Evolutionary conservation across 2,113 vertebrate genomes (phyloP).

Genomic region (cat (Felis catus)): DNA sequence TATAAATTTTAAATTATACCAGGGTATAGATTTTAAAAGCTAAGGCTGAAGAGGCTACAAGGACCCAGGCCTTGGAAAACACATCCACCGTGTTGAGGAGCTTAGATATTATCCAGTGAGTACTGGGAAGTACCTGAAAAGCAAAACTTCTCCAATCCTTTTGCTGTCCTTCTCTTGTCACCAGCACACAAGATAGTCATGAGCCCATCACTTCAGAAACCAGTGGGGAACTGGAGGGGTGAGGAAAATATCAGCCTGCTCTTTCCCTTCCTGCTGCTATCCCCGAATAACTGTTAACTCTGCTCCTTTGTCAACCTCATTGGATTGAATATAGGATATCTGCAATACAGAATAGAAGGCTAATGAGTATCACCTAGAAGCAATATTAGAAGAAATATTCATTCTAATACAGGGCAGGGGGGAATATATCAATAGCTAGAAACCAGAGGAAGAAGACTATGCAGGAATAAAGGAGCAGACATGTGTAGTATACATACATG

Average conservation of each 20-base stretch:
- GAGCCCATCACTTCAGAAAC: not conserved
- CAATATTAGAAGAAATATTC: not conserved
- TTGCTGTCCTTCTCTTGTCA: not conserved
- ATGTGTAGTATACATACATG: not conserved
- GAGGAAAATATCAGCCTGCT: too few species aligned
- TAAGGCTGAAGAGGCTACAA: not conserved
- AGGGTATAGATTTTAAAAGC: not conserved
- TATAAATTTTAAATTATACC: not conserved
- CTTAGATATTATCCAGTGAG: too few species aligned
- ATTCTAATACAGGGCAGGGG: not conserved
- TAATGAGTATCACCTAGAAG: not conserved
- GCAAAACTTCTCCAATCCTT: not conserved
- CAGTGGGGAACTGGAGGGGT: not conserved
- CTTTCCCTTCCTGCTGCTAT: not conserved
- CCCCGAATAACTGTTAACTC: not conserved
- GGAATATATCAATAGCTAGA: not conserved
- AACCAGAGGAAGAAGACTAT: not conserved
- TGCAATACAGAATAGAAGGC: not conserved
- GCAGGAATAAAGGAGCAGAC: not conserved
- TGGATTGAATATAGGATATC: not conserved
- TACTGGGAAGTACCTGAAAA: not conserved
- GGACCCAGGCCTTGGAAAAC: not conserved
- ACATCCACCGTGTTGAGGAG: rapidly evolving
- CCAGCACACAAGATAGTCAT: not conserved
- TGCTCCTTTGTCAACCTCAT: not conserved